phyloP scores from a whole-genome alignment of 2,888 invertebrate genomes.

The Eupithecia pulchellata region DNA sequence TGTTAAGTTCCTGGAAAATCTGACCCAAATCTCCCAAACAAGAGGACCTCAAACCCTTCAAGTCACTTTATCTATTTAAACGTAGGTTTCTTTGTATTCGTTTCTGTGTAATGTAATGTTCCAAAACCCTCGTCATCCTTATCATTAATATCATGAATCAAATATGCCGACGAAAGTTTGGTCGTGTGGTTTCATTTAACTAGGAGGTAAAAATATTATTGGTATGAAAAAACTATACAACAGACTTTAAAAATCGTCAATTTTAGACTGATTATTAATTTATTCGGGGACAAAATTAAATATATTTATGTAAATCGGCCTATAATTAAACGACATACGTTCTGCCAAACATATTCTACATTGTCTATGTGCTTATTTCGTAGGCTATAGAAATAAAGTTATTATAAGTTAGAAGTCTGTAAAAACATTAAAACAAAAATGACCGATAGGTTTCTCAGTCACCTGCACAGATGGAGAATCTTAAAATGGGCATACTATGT shows the following conservation, averaged over 20 bases:
- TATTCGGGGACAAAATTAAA: too few relatives aligned
- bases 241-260: too few relatives aligned
- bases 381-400: too few relatives aligned
- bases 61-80: constrained; percentile 3
- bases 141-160: constrained; percentile 13
- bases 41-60: constrained; percentile 1
- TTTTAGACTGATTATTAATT: too few relatives aligned
- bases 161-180: neutral
- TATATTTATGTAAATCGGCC: too few relatives aligned
- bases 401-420: too few relatives aligned
- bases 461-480: neutral
- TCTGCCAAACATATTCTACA: too few relatives aligned
- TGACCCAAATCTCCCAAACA: constrained; percentile 12
- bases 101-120: constrained; percentile 16
- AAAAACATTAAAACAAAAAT: too few relatives aligned
- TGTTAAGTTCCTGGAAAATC: constrained; percentile 13
- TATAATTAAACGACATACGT: too few relatives aligned
- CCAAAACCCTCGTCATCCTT: constrained; percentile 18
- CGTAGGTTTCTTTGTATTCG: constrained; percentile 9
- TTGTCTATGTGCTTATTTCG: too few relatives aligned
- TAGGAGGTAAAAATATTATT: neutral
- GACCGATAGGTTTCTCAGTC: neutral
- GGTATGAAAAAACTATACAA: too few relatives aligned
- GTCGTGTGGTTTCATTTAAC: neutral
- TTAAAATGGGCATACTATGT: neutral